phyloP scores from a whole-genome alignment of 2,113 vertebrate species.

The Ahaetulla prasina region DNA sequence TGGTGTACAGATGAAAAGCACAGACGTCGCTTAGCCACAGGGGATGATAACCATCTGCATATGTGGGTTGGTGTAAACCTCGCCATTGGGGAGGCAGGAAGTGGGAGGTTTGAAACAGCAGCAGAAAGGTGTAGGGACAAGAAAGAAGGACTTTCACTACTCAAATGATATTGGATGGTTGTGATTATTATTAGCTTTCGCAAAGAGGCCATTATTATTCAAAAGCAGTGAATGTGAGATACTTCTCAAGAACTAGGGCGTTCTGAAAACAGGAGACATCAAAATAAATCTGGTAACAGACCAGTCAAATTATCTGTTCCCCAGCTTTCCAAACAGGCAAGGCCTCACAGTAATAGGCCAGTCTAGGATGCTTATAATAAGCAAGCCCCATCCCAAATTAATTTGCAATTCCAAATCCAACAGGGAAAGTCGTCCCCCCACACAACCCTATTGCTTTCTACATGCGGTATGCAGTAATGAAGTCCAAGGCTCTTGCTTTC shows the following conservation, averaged over 20 bases:
- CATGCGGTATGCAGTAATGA: neutral
- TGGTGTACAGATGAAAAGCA: constrained; percentile 2
- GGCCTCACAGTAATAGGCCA: neutral
- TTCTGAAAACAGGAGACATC: neutral
- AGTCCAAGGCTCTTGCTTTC: neutral
- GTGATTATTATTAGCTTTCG: neutral
- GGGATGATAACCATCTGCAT: constrained; percentile 12
- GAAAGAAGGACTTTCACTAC: neutral
- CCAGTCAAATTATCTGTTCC: neutral
- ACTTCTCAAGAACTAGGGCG: neutral
- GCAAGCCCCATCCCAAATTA: neutral
- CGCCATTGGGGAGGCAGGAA: neutral
- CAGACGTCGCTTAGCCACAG: constrained; percentile 12
- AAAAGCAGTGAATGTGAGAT: neutral
- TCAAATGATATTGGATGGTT: neutral
- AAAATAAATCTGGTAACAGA: neutral
- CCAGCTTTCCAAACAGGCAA: neutral
- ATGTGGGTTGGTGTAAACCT: constrained; percentile 12
- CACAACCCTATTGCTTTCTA: neutral
- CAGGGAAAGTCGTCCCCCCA: neutral
- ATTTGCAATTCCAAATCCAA: neutral
- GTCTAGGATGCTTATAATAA: neutral
- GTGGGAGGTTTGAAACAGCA: neutral
- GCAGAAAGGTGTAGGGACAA: neutral
- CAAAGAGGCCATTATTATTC: neutral